Conservation (phyloP, 2,888 invertebrate species). For the Parascotia fuliginaria region DNA sequence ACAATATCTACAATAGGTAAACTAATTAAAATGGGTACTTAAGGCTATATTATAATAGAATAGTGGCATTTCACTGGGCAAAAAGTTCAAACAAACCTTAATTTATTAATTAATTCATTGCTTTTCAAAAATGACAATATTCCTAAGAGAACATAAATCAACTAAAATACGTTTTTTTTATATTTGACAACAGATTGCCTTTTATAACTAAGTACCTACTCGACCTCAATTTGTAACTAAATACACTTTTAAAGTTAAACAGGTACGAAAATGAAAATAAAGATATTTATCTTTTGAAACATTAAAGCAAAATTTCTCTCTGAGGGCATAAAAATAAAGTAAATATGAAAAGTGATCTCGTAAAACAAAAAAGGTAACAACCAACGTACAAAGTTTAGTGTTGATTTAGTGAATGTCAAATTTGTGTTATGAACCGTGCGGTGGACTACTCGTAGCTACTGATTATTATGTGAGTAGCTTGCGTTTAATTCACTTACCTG, state of each 20-base stretch:
- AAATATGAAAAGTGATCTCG: neutral
- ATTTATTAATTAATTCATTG: too few relatives aligned
- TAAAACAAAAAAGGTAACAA: neutral
- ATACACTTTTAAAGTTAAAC: neutral
- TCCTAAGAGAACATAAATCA: too few relatives aligned
- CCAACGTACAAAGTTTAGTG: neutral
- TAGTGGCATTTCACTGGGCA: too few relatives aligned
- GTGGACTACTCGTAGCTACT: slow-evolving; percentile 15
- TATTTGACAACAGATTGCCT: too few relatives aligned
- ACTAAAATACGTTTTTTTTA: too few relatives aligned
- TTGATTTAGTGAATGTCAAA: neutral
- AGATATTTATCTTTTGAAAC: neutral
- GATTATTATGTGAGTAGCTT: slow-evolving; percentile 28
- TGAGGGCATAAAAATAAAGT: neutral
- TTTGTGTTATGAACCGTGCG: slow-evolving; percentile 18
- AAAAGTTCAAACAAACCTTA: too few relatives aligned
- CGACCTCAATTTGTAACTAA: neutral
- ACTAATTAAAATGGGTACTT: too few relatives aligned
- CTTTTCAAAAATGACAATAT: too few relatives aligned
- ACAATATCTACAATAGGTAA: too few relatives aligned
- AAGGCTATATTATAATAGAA: too few relatives aligned
- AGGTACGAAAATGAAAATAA: neutral
- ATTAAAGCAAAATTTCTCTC: neutral
- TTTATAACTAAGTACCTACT: too few relatives aligned
- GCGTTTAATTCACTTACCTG: slow-evolving; percentile 60